Evolutionary conservation across 2,797 vertebrate genomes (phyloP).

Genomic region (Micrastur ruficollis): DNA sequence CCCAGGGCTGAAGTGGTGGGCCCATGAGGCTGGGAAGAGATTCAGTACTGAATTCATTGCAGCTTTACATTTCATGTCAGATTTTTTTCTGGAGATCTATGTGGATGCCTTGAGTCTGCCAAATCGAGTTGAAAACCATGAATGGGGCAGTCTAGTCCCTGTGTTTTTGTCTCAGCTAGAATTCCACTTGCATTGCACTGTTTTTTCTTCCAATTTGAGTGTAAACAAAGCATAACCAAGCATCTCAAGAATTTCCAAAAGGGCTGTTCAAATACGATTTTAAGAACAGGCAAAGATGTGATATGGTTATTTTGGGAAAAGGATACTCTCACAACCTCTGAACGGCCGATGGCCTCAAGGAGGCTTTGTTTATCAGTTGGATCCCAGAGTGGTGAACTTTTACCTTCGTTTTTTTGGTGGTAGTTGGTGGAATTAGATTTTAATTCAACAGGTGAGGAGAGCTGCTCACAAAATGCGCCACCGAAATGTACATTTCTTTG

Average conservation of each 20-base stretch:
- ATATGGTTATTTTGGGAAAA: background rate
- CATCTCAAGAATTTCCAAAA: slow-evolving; percentile 2
- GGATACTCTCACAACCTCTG: background rate
- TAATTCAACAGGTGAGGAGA: background rate
- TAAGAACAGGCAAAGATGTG: background rate
- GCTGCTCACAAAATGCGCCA: background rate
- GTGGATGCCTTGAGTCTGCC: background rate
- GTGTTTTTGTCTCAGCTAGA: background rate
- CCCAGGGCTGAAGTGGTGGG: background rate
- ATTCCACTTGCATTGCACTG: background rate
- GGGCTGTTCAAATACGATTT: background rate
- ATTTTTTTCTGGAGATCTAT: background rate
- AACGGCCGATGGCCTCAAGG: background rate
- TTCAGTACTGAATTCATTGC: background rate
- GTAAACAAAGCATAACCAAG: slow-evolving; percentile 20
- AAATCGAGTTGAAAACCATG: background rate
- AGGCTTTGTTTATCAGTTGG: background rate
- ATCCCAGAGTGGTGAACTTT: background rate
- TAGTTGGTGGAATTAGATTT: background rate
- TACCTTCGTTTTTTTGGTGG: background rate
- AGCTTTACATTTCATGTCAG: background rate
- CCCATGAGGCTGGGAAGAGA: background rate
- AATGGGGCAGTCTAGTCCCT: background rate
- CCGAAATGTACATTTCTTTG: background rate
- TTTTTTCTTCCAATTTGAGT: background rate